Base-by-base conservation (phyloP, 2,113 vertebrate species). In the Neomonachus schauinslandi region DNA sequence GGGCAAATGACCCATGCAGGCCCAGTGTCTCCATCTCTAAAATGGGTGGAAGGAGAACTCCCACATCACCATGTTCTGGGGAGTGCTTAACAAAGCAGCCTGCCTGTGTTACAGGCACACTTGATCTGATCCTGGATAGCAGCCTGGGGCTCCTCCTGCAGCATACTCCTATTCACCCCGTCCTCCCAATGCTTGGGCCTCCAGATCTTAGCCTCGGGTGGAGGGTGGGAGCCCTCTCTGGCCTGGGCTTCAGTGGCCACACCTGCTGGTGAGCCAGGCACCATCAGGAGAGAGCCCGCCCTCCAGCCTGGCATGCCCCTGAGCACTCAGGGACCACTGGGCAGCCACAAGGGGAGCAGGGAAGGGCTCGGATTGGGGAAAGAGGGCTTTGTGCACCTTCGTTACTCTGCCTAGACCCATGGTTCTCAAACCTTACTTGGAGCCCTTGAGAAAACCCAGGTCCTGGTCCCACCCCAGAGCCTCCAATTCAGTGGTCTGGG, bases 51-150 rank as follows among this genome's bases (percentile, higher is more conserved):
- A 16, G 16, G 46, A 13, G 10, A 39, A 7, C 15, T 4, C 1
- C 61, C 9, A 1, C 10, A 2, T 4, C 57, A 2, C 42, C 53
- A 1, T 3, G 5, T 1, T 6, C 8, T 24, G 39, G 19, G 28
- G 21, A 86, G 80, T 19, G 28, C 67, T 49, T 26, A 7, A 5
- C 0, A 10, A 3, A 26, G 39, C 5, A 2, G 16, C 63, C n/a
- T 3, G 24, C 46, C 61, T 4, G 0, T 1, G 26, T 18, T 15
- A n/a, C 3, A 0, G 4, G 21, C 7, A 9, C 11, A 2, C 2
- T 4, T 46, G 53, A 9, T 53, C 7, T 46, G 59, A 42, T 4
- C 36, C 59, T 5, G 22, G 6, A 2, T 14, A 24, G 2, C 13
- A 18, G 15, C 49, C 53, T 11, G 7, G 22, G 1, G 13, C 7